Conservation (phyloP, 1,140 invertebrate genomes). For the Drosophila ohnishii region DNA sequence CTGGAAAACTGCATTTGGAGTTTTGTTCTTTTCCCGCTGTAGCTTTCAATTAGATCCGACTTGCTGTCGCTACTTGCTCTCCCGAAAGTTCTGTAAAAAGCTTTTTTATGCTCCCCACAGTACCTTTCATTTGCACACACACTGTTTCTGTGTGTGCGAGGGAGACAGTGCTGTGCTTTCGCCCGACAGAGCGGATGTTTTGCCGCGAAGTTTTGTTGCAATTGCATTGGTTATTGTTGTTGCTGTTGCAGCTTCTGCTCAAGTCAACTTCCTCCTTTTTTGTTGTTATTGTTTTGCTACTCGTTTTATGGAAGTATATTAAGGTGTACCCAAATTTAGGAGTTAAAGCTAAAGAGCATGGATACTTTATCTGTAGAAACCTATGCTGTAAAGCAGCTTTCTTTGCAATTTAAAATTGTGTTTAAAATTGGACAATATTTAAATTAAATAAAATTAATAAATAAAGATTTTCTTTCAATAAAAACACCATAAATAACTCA, state of each 20-base stretch:
- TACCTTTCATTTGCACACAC: slow-evolving; percentile 11
- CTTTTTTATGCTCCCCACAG: slow-evolving; percentile 37
- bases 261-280: slow-evolving; percentile 28
- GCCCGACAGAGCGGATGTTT: slow-evolving; percentile 57
- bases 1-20: slow-evolving; percentile 63
- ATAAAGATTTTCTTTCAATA: background rate
- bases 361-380: background rate
- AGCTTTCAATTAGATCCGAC: slow-evolving; percentile 77
- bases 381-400: no score
- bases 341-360: background rate
- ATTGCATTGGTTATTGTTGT: slow-evolving; percentile 34
- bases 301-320: slow-evolving; percentile 8
- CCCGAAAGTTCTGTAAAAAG: slow-evolving; percentile 43
- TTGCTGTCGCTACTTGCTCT: slow-evolving; percentile 32
- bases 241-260: slow-evolving; percentile 33
- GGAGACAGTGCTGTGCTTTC: slow-evolving; percentile 14
- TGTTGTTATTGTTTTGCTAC: slow-evolving; percentile 17
- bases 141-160: slow-evolving; percentile 1
- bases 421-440: background rate
- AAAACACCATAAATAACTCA: no score
- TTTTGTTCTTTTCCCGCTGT: slow-evolving; percentile 62
- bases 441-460: background rate
- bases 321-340: slow-evolving; percentile 28
- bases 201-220: slow-evolving; percentile 35
- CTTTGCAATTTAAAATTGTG: no score